Percentiles rank a stretch among this genome's conserved stretches.
Evolutionary conservation across 2,888 invertebrate species (phyloP).

Genomic region (Drosophila helvetica): DNA sequence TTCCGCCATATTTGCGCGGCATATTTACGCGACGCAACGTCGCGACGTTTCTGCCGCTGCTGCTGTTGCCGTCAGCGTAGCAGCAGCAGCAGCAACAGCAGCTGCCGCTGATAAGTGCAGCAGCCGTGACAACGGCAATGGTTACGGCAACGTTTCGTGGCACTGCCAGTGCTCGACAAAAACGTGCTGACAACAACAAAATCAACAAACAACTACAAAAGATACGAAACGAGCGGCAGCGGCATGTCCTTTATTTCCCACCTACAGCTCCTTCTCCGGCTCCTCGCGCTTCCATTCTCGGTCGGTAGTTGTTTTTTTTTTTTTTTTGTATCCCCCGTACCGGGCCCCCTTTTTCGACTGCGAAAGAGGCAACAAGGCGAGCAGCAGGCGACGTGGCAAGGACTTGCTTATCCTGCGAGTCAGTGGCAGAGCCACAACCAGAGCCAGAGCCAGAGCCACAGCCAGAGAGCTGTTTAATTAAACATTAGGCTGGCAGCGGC

Average conservation of each 20-base stretch:
- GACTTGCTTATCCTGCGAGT: slow-evolving; percentile 43
- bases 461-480: slow-evolving; percentile 44
- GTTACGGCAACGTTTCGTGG: not conserved
- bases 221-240: slow-evolving; percentile 10
- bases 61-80: slow-evolving; percentile 1
- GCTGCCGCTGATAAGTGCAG: slow-evolving; percentile 52
- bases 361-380: slow-evolving; percentile 10
- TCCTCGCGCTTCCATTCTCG: not conserved
- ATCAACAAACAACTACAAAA: slow-evolving; percentile 43
- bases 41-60: slow-evolving; percentile 9
- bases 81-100: slow-evolving; percentile 22
- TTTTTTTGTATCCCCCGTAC: slow-evolving; percentile 14
- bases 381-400: slow-evolving; percentile 18
- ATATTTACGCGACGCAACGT: slow-evolving; percentile 47
- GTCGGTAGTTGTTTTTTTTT: not conserved
- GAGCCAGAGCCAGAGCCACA: slow-evolving; percentile 7
- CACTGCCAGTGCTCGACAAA: slow-evolving; percentile 13
- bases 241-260: not conserved
- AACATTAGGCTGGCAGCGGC: slow-evolving; percentile 40
- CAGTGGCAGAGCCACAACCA: slow-evolving; percentile 25
- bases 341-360: slow-evolving; percentile 1
- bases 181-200: slow-evolving; percentile 54
- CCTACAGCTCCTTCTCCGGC: not conserved
- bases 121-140: slow-evolving; percentile 36
- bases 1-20: slow-evolving; percentile 64